Conservation (phyloP, 1,140 invertebrate species). For the Heliconius congener region DNA sequence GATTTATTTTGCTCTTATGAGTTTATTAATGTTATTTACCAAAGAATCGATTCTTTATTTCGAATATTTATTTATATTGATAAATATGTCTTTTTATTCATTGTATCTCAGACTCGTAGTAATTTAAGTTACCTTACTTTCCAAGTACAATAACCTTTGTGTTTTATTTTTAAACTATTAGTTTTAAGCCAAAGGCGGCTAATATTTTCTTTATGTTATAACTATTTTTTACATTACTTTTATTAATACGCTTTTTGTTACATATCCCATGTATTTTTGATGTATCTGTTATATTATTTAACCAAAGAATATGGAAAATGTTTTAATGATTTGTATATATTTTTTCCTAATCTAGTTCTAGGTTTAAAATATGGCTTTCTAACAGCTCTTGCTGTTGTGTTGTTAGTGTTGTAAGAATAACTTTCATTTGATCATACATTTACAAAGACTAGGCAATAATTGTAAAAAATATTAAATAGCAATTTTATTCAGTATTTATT, state of each 20-base stretch:
- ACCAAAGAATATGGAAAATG: background rate
- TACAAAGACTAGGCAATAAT: background rate
- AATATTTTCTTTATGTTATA: background rate
- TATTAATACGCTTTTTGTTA: conserved; percentile 1
- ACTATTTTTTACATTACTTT: background rate
- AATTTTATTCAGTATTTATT: conserved; percentile 1
- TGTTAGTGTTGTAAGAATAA: conserved; percentile 2
- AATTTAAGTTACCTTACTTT: background rate
- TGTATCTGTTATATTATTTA: background rate
- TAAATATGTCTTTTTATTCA: background rate
- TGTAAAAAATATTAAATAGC: background rate
- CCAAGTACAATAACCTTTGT: background rate
- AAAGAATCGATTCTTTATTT: background rate
- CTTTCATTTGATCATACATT: background rate
- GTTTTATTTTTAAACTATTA: background rate
- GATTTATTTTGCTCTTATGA: conserved; percentile 19
- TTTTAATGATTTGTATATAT: background rate
- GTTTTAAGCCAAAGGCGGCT: background rate
- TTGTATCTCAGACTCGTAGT: background rate
- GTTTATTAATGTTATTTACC: conserved; percentile 11
- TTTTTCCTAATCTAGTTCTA: background rate
- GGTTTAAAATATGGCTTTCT: background rate
- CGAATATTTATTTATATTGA: background rate
- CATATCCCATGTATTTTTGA: background rate
- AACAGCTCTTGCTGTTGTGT: conserved; percentile 1